phyloP scores from a whole-genome alignment of 2,113 vertebrate genomes.

The Brachyistius frenatus region DNA sequence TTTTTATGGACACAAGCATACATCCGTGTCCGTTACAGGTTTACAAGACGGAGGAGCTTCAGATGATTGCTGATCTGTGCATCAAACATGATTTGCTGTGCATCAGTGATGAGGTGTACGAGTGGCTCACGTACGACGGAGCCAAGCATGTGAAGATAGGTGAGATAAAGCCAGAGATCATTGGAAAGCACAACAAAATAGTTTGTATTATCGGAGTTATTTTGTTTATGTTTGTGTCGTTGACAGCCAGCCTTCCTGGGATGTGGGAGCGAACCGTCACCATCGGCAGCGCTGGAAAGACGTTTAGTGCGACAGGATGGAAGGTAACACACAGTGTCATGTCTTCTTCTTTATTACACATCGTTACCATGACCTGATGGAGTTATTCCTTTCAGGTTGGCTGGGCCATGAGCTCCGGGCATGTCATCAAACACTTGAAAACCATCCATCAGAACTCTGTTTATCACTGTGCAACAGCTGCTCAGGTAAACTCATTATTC shows the following conservation, averaged over 20 bases:
- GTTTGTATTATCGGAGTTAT: background rate
- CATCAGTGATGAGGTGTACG: constrained; percentile 95
- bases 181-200: background rate
- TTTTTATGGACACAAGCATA: background rate
- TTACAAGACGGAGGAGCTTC: constrained; percentile 88
- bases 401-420: constrained; percentile 89
- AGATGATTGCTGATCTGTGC: constrained; percentile 90
- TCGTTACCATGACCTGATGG: background rate
- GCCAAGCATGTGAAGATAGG: constrained; percentile 91
- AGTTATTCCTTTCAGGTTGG: constrained; percentile 86
- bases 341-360: background rate
- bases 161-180: constrained; percentile 59
- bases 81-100: constrained; percentile 90
- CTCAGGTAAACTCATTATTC: constrained; percentile 85
- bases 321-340: constrained; percentile 83
- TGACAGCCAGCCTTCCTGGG: constrained; percentile 90
- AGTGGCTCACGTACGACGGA: constrained; percentile 93
- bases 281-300: constrained; percentile 93
- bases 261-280: constrained; percentile 96
- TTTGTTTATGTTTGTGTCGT: background rate
- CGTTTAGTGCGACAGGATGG: constrained; percentile 95
- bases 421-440: constrained; percentile 88
- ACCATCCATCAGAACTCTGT: constrained; percentile 92
- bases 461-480: constrained; percentile 91
- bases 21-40: constrained; percentile 81